Base-by-base conservation (phyloP, 2,888 invertebrate genomes). In the Buathra laborator region DNA sequence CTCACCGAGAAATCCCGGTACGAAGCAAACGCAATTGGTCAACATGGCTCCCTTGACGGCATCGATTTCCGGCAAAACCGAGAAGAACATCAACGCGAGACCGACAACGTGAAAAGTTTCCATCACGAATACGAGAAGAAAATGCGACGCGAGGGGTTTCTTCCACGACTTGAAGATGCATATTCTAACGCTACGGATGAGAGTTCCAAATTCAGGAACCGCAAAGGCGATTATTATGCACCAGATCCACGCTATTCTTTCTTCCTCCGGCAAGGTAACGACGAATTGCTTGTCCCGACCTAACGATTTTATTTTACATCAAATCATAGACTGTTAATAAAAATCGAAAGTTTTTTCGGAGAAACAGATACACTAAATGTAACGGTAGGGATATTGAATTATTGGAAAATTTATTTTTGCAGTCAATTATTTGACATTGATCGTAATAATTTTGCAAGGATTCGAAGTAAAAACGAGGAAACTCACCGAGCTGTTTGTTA, bases 41-140 rank as follows among this genome's bases (percentile, higher is more conserved):
- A 99, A 95, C 98, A 99, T 99, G 51, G 98, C 98, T 59, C 98
- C 99, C 94, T 98, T 98, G 78, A 99, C 97, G 5, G 98, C 98
- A 94, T 99, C 99, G 88, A 99, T 94, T 92, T 98, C 97, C 0
- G 99, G 99, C 71, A 99, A 95, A 67, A 99, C 96, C 86, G 97
- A 96, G 93, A 98, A 98, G 90, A 98, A 97, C 87, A 99, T 95
- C 56, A 99, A 93, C 0, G 97, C 98, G 87, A 98, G 94, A 44
- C 99, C 99, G 81, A 98, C 94, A 0, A 98, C 97, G 92, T 99
- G 98, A 71, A 98, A 95, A 3, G 98, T 97, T 94, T 99, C 99
- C 93, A 98, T 97, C 67, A 98, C 91, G 88, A 97, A 96, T 75
- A 98, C 96, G 67, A 96, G 94, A 92, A 97, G 94, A 90, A 96